Evolutionary conservation across 1,140 invertebrate genomes (phyloP).

Genomic region (Psix sp.): DNA sequence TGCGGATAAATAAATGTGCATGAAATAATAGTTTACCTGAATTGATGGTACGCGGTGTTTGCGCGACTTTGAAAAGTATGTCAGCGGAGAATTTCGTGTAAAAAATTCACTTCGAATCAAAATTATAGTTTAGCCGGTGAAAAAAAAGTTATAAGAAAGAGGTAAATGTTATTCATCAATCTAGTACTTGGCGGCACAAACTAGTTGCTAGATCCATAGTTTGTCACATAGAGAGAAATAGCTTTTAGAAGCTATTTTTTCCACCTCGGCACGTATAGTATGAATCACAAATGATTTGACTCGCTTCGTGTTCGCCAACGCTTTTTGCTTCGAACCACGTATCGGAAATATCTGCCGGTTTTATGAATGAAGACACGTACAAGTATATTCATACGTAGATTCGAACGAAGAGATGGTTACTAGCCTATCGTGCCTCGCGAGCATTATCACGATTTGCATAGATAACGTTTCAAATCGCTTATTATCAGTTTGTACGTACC

Average conservation of each 20-base stretch:
- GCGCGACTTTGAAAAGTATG: no score
- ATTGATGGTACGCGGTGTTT: no score
- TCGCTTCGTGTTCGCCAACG: conserved; percentile 50
- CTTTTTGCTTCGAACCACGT: conserved; percentile 40
- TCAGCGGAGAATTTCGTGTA: no score
- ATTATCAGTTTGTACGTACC: conserved; percentile 21
- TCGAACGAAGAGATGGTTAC: conserved; percentile 17
- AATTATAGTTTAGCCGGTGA: no score
- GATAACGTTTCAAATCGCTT: conserved; percentile 48
- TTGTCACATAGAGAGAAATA: no score
- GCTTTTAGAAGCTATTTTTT: conserved; percentile 19
- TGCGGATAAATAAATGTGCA: no score
- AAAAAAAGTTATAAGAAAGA: no score
- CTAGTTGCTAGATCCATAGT: no score
- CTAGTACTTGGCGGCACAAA: no score
- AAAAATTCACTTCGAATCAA: no score
- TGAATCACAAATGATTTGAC: conserved; percentile 40
- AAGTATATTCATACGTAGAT: conserved; percentile 11
- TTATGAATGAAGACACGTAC: conserved; percentile 60
- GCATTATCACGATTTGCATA: conserved; percentile 64
- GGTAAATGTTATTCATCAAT: no score
- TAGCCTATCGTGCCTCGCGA: conserved; percentile 34
- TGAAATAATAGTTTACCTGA: no score
- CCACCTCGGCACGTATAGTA: conserved; percentile 6
- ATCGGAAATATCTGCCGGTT: conserved; percentile 71